phyloP scores from a whole-genome alignment of 1,140 invertebrate species.

The Drosophila sproati region DNA sequence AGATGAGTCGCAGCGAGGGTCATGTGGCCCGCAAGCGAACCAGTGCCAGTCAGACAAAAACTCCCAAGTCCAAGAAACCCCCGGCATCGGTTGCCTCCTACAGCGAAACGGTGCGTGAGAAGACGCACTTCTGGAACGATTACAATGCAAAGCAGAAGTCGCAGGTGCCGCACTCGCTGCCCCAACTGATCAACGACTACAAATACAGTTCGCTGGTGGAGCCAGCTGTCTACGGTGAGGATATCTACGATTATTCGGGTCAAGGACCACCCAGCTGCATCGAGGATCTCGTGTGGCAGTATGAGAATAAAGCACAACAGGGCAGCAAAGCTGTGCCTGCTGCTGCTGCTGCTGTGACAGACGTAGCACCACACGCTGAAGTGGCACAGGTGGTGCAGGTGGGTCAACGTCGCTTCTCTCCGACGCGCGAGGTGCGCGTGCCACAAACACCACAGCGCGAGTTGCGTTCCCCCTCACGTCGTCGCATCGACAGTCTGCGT shows the following conservation, averaged over 20 bases:
- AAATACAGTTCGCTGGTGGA: slow-evolving; percentile 50
- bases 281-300: slow-evolving; percentile 78
- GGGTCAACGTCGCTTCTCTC: slow-evolving; percentile 68
- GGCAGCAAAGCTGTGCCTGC: background rate
- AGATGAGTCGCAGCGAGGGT: slow-evolving; percentile 70
- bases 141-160: slow-evolving; percentile 70
- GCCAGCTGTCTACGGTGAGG: slow-evolving; percentile 44
- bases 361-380: slow-evolving; percentile 60
- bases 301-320: slow-evolving; percentile 60
- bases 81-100: slow-evolving; percentile 20
- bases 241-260: slow-evolving; percentile 54
- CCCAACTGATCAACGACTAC: slow-evolving; percentile 44
- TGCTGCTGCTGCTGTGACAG: slow-evolving; percentile 34
- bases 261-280: slow-evolving; percentile 58
- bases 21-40: slow-evolving; percentile 63
- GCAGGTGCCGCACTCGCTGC: slow-evolving; percentile 44
- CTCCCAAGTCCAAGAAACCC: slow-evolving; percentile 21
- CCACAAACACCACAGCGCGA: slow-evolving; percentile 85
- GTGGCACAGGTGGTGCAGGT: slow-evolving; percentile 30
- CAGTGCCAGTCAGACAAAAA: slow-evolving; percentile 2
- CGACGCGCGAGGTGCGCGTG: slow-evolving; percentile 77
- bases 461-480: slow-evolving; percentile 87
- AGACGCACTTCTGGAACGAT: slow-evolving; percentile 75
- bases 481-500: slow-evolving; percentile 86
- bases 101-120: slow-evolving; percentile 68